phyloP scores from a whole-genome alignment of 1,140 invertebrate genomes.

The Tribolium castaneum region DNA sequence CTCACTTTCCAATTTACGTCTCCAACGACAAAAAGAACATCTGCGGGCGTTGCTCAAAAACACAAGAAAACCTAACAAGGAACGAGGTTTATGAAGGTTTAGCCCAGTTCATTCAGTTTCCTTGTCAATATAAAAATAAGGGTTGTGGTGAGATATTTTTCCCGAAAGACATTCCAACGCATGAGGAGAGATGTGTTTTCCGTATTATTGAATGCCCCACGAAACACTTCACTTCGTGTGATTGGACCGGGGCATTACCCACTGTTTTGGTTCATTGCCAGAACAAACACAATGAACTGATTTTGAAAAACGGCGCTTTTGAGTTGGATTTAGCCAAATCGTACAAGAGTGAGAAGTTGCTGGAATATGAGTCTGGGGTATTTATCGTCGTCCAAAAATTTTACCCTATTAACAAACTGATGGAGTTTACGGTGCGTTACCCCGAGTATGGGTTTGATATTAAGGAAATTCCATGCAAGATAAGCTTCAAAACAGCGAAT shows the following conservation, averaged over 20 bases:
- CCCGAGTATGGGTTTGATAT: neutral
- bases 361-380: neutral
- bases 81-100: constrained; percentile 2
- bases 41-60: neutral
- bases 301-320: neutral
- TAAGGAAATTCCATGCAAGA: neutral
- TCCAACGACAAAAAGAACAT: constrained; percentile 1
- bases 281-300: neutral
- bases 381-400: neutral
- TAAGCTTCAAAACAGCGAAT: neutral
- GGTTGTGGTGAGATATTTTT: neutral
- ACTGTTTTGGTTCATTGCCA: neutral
- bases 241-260: neutral
- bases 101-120: constrained; percentile 2
- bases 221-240: neutral
- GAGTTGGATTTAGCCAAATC: neutral
- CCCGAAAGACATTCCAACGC: neutral
- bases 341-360: neutral
- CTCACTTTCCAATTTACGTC: constrained; percentile 1
- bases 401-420: neutral
- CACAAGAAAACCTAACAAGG: neutral
- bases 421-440: neutral
- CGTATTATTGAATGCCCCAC: neutral
- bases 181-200: neutral
- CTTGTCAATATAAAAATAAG: neutral